Base-by-base conservation (phyloP, 2,797 vertebrate species). In the Artibeus jamaicensis region DNA sequence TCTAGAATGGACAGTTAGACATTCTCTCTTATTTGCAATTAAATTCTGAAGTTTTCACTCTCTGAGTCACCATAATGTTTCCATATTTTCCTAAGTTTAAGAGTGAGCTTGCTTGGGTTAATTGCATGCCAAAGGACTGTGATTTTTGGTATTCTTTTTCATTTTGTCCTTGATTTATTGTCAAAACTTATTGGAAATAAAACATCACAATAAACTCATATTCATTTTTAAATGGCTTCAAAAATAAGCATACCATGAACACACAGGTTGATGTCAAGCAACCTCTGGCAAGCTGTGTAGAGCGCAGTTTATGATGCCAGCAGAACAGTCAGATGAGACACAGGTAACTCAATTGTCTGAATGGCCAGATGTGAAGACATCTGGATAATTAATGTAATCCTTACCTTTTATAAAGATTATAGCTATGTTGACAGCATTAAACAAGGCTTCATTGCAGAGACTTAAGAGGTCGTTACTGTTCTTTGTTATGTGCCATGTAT, bases 11-110 rank as follows among this genome's bases (percentile, higher is more conserved):
- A 53, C 14, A 89, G 88, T 65, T 95, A n/a, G 94, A 93, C 70
- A 96, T 93, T 91, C 6, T 90, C 5, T 96, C 57, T 94, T 92
- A 87, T 94, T 94, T 90, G 89, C 81, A 96, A 95, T 97, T 96
- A 95, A 96, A 93, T 91, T 81, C n/a, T 93, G 68, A 94, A 71
- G 39, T 93, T 97, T 97, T 90, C 89, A 83, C 11, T 76, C 39
- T 76, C 18, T 90, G 87, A 94, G 87, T 87, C 19, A 68, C 57
- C 24, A 39, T 91, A 88, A 74, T 67, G 93, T 82, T 86, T 95
- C 70, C 26, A 39, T 93, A 68, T 93, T 95, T 95, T 96, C 37
- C 42, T 90, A 89, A 74, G 12, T 95, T 91, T 86, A 55, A 92
- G 57, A 90, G 57, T 95, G 65, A 96, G 53, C 91, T 95, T 86